phyloP scores from a whole-genome alignment of 2,113 vertebrate species.

The Syngnathus typhle region DNA sequence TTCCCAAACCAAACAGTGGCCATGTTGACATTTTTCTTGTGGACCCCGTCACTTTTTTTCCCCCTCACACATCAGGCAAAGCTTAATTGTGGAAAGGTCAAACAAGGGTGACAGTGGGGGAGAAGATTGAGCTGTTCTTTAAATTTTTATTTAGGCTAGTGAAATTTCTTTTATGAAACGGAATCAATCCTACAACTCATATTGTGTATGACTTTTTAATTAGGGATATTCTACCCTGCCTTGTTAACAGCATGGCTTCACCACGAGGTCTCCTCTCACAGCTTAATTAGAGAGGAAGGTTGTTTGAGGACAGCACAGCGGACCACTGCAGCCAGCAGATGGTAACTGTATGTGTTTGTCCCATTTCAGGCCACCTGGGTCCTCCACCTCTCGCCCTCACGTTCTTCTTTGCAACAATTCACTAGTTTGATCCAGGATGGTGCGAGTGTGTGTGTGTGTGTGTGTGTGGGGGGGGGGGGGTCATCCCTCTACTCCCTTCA shows the following conservation, averaged over 20 bases:
- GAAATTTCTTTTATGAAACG: background rate
- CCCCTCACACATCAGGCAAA: slow-evolving; percentile 33
- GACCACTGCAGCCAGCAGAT: slow-evolving; percentile 31
- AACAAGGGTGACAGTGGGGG: background rate
- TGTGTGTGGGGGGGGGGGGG: background rate
- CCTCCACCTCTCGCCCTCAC: slow-evolving; percentile 16
- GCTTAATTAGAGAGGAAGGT: slow-evolving; percentile 27
- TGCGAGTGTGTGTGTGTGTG: too few species aligned
- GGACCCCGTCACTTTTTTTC: slow-evolving; percentile 21
- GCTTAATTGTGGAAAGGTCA: slow-evolving; percentile 21
- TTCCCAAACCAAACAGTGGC: slow-evolving; percentile 51
- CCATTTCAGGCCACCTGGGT: slow-evolving; percentile 35
- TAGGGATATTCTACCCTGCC: background rate
- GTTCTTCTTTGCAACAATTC: background rate
- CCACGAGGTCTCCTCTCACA: slow-evolving; percentile 5
- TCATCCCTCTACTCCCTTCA: slow-evolving; percentile 8
- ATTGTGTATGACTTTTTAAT: slow-evolving; percentile 8
- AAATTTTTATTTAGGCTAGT: background rate
- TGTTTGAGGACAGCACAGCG: slow-evolving; percentile 26
- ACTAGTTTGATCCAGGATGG: background rate
- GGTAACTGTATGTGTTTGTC: slow-evolving; percentile 37
- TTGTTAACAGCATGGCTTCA: slow-evolving; percentile 12
- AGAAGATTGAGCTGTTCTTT: background rate
- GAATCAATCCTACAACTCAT: background rate
- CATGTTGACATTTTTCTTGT: slow-evolving; percentile 44